Base-by-base conservation (phyloP, 1,140 invertebrate genomes). In the Scaptomyza montana region DNA sequence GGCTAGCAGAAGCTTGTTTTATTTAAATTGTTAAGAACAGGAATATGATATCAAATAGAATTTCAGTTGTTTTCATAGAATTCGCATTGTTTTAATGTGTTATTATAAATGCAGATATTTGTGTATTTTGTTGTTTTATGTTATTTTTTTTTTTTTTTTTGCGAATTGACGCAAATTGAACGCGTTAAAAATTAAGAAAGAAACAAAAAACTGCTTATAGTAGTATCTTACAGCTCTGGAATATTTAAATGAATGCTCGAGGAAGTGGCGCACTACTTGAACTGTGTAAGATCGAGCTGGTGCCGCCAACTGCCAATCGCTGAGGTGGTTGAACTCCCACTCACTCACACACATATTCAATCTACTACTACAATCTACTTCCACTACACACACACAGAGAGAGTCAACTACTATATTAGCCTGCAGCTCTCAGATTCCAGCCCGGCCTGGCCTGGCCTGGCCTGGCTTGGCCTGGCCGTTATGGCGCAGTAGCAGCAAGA, bases 81-180 rank as follows among this genome's bases (percentile, higher is more conserved):
- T 85, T 85, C 73, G 80, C 80, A 85, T 84, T 59, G 57, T 33
- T 36, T 65, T 71, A 36, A 36, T 46, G 53, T 33, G 30, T 19
- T 56, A 63, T 72, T 60, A 82, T 78, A 78, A 78, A 82, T 70
- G 67, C 61, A 56, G 57, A 65, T 67, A 69, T 60, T 2, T 25
- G 2, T 25, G 2, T 25, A 25, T 25, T 25, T 25, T 25, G 21
- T 25, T 21, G 21, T 41, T 41, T 8, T 41, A 13, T n/a, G n/a
- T n/a, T n/a, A n/a, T n/a, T n/a, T 16, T 16, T 41, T 41, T 1
- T 12, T 19, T 16, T 16, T 49, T 39, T 16, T 30, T 45, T 49
- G 60, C 67, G 76, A 82, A 84, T 85, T 85, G 82, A 84, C 80
- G 80, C 80, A 84, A 82, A 73, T 76, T 61, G 70, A 66, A n/a